These are phyloP conservation scores for Nysson spinosus DNA, from an alignment of 2,888 invertebrate genomes.

Conservation along the genomic window DNA sequence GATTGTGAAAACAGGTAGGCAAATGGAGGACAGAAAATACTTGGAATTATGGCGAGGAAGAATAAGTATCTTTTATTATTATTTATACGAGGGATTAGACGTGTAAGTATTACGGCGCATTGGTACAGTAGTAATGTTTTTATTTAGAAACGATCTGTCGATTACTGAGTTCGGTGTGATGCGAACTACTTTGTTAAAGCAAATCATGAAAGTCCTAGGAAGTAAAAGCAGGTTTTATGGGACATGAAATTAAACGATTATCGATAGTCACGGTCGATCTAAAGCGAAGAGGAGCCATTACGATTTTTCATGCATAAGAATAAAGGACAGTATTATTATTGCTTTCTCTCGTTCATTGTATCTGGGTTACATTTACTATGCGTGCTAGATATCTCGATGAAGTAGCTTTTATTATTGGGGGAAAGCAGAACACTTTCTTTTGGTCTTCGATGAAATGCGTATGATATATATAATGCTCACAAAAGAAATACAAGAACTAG, in stretches of 20 bases:
- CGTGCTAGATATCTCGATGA: constrained; percentile 27
- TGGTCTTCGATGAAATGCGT: constrained; percentile 9
- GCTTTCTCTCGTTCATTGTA: constrained; percentile 56
- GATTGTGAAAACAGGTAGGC: too few relatives aligned
- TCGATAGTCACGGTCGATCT: constrained; percentile 16
- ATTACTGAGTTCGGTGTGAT: too few relatives aligned
- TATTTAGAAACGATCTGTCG: too few relatives aligned
- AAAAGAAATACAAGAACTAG: too few relatives aligned
- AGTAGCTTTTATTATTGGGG: constrained; percentile 6
- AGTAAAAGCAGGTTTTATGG: not conserved
- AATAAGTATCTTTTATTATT: too few relatives aligned
- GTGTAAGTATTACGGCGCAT: too few relatives aligned
- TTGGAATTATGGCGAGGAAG: too few relatives aligned
- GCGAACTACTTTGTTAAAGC: not conserved
- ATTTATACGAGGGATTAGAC: too few relatives aligned
- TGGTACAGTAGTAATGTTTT: too few relatives aligned
- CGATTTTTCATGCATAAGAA: not conserved
- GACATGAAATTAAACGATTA: constrained; percentile 16
- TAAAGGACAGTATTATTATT: constrained; percentile 42
- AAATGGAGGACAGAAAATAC: too few relatives aligned
- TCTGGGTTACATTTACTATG: constrained; percentile 55
- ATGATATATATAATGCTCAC: too few relatives aligned
- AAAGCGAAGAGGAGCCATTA: constrained; percentile 20
- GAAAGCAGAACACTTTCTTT: constrained; percentile 45
- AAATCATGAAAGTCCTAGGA: not conserved